phyloP scores from a whole-genome alignment of 2,797 vertebrate species.

The Lutjanus argentimaculatus region DNA sequence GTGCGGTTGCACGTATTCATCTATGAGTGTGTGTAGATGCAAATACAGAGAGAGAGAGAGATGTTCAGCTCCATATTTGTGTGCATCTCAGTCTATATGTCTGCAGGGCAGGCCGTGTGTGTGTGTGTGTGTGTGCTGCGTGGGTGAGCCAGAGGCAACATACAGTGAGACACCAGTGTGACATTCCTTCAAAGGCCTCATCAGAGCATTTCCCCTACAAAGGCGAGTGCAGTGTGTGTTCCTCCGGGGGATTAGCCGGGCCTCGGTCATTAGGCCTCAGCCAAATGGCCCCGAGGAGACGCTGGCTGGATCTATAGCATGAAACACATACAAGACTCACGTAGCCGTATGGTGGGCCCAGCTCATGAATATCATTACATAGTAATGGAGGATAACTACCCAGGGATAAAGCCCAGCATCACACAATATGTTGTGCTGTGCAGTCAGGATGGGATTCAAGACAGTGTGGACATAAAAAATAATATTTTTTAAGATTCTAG shows the following conservation, averaged over 20 bases:
- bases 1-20: slow-evolving; percentile 20
- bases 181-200: slow-evolving; percentile 84
- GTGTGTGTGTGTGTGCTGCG: slow-evolving; percentile 28
- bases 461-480: slow-evolving; percentile 15
- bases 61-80: slow-evolving; percentile 32
- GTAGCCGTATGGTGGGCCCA: slow-evolving; percentile 70
- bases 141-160: slow-evolving; percentile 66
- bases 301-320: slow-evolving; percentile 73
- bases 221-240: slow-evolving; percentile 51
- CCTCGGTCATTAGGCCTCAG: slow-evolving; percentile 80
- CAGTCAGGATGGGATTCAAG: slow-evolving; percentile 24
- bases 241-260: slow-evolving; percentile 69
- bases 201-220: slow-evolving; percentile 65
- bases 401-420: slow-evolving; percentile 59
- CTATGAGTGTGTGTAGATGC: slow-evolving; percentile 42
- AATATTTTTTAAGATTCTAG: slow-evolving; percentile 16
- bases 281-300: slow-evolving; percentile 74
- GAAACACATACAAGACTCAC: slow-evolving; percentile 70
- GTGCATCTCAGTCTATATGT: slow-evolving; percentile 38
- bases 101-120: slow-evolving; percentile 48
- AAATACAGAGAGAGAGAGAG: slow-evolving; percentile 34
- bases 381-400: slow-evolving; percentile 76
- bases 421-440: slow-evolving; percentile 53
- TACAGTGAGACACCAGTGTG: slow-evolving; percentile 69
- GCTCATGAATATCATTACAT: slow-evolving; percentile 85